Evolutionary conservation across 2,797 vertebrate species (phyloP).

Genomic region (Spheniscus humboldti): DNA sequence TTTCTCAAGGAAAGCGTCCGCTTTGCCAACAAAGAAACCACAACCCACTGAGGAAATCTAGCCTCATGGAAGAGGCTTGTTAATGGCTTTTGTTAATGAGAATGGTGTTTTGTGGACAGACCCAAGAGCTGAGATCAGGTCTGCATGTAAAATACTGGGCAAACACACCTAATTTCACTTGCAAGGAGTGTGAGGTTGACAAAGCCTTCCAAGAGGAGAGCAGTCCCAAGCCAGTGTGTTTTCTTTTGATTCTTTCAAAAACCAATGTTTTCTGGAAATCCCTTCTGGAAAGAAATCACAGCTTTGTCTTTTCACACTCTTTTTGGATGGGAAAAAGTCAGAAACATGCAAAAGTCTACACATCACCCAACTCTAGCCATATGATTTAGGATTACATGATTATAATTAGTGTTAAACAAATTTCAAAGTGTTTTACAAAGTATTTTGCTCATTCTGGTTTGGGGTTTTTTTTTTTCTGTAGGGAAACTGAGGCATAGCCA

Average conservation of each 20-base stretch:
- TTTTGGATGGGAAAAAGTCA: background rate
- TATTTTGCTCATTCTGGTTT: background rate
- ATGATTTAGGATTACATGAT: background rate
- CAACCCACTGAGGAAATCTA: background rate
- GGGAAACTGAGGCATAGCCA: background rate
- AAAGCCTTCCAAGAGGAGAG: background rate
- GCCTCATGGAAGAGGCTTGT: background rate
- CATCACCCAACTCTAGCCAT: background rate
- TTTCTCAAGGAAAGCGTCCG: background rate
- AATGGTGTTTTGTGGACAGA: background rate
- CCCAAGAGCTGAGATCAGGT: background rate
- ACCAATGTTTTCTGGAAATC: background rate
- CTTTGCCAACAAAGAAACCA: background rate
- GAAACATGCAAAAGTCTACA: background rate
- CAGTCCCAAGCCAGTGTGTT: background rate
- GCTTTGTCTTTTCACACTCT: slow-evolving; percentile 7
- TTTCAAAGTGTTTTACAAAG: background rate
- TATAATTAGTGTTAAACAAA: background rate
- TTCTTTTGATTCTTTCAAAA: background rate
- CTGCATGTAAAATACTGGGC: rapidly evolving
- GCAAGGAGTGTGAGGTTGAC: background rate
- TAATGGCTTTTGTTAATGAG: background rate
- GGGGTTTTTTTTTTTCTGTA: background rate
- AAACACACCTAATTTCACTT: background rate
- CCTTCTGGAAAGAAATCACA: background rate